Base-by-base conservation (phyloP, 2,113 vertebrate genomes). In the Nothocercus nigrocapillus region DNA sequence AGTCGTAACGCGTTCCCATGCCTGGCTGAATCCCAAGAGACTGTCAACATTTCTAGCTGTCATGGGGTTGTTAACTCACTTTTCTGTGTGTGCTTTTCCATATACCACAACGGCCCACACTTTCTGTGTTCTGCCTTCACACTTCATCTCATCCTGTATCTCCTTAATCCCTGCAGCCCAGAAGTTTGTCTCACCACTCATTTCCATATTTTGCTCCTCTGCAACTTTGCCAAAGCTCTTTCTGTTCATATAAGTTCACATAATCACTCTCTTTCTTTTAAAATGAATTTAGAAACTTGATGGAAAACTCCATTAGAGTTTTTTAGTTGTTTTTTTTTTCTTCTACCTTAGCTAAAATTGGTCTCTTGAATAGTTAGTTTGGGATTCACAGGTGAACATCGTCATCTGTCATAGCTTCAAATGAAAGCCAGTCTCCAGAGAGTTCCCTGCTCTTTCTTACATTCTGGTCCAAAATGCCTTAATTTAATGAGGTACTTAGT, bases 51-150 rank as follows among this genome's bases (percentile, higher is more conserved):
- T 80, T 70, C 93, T 74, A 3, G 84, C 93, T 96, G 93, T 82
- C 53, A 34, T 64, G 81, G 86, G 89, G 86, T 61, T 95, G 94
- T 68, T 90, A 97, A 93, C 89, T 96, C 95, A 92, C 74, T 96
- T 95, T 36, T 70, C 86, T 92, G 63, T 82, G 90, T 89, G 86
- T 95, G 78, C 91, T 92, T 76, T 82, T 66, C 95, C 68, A 85
- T 58, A 82, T 69, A 73, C 89, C 79, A 92, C n/a, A 72, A 72
- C 49, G 0, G 89, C 87, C 95, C 89, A 96, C 86, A 2, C 93
- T 92, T 5, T 82, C 92, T 87, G 89, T 82, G 74, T 25, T 96
- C 93, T 91, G 91, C 84, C 94, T 95, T 95, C 93, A 77, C 96
- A 94, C 95, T 87, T 95, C 44, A 0, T 64, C 94, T 96, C 16